Conservation (phyloP, 1,140 invertebrate genomes). For the Brachionus rubens region DNA sequence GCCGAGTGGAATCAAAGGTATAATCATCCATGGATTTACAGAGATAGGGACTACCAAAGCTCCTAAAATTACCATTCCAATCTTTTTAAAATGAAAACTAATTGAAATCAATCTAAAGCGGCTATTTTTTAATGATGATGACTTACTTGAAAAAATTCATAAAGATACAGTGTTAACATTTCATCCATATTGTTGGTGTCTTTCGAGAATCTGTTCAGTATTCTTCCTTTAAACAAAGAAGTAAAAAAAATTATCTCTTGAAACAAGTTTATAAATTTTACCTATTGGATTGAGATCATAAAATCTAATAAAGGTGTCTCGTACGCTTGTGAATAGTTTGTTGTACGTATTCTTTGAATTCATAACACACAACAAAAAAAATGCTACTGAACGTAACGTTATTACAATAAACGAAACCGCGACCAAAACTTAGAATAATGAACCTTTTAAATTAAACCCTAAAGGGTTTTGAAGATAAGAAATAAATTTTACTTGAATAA, state of each 20-base stretch:
- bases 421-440: conserved; percentile 59
- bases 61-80: conserved; percentile 70
- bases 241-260: too few species aligned
- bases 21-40: conserved; percentile 71
- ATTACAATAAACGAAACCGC: background rate
- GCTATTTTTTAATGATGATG: too few species aligned
- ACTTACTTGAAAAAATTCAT: conserved; percentile 69
- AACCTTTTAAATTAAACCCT: background rate
- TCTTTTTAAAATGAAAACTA: too few species aligned
- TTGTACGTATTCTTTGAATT: conserved; percentile 78
- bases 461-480: too few species aligned
- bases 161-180: conserved; percentile 64
- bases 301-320: conserved; percentile 77
- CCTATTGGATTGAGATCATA: conserved; percentile 79
- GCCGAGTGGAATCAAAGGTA: conserved; percentile 67
- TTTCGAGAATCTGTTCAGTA: conserved; percentile 79
- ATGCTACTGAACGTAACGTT: conserved; percentile 66
- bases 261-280: conserved; percentile 48
- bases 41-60: conserved; percentile 71
- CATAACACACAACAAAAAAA: conserved; percentile 74
- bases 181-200: conserved; percentile 80
- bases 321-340: conserved; percentile 75
- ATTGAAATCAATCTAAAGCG: too few species aligned
- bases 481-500: conserved; percentile 25
- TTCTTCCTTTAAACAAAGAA: conserved; percentile 61